Conservation (phyloP, 2,888 invertebrate species). For the Gortyna flavago region DNA sequence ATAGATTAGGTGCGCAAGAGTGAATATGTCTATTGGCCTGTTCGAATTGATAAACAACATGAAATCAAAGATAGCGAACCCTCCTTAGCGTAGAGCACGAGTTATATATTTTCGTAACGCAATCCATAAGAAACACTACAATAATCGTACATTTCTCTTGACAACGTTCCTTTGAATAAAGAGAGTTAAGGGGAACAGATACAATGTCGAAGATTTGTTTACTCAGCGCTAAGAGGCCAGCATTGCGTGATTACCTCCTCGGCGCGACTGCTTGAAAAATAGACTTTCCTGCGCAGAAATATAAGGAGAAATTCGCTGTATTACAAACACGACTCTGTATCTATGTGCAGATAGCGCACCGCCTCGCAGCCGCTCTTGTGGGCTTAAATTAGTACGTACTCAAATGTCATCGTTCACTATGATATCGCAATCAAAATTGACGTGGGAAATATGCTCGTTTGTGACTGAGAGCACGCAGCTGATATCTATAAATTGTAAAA, state of each 20-base stretch:
- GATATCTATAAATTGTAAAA: constrained; percentile 86
- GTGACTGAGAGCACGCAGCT: constrained; percentile 79
- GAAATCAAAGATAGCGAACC: constrained; percentile 85
- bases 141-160: constrained; percentile 89
- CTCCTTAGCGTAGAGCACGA: constrained; percentile 82
- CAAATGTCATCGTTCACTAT: constrained; percentile 87
- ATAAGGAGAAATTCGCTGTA: constrained; percentile 76
- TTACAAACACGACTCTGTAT: constrained; percentile 73
- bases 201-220: constrained; percentile 89
- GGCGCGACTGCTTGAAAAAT: constrained; percentile 75
- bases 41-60: constrained; percentile 87
- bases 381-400: constrained; percentile 86
- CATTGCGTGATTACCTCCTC: constrained; percentile 83
- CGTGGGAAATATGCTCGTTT: constrained; percentile 90
- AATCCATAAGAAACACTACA: constrained; percentile 88
- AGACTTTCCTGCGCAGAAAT: constrained; percentile 77
- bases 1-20: constrained; percentile 78
- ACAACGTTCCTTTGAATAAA: constrained; percentile 89
- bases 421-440: constrained; percentile 89
- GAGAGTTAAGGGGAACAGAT: constrained; percentile 88
- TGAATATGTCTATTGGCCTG: constrained; percentile 84
- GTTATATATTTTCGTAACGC: constrained; percentile 88
- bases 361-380: constrained; percentile 76
- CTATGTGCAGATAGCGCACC: constrained; percentile 79
- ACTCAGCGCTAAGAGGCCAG: constrained; percentile 83